Evolutionary conservation across 2,113 vertebrate genomes (phyloP), one percentile per base, ranked within the genome.

Genomic region (Seriola aureovittata): DNA sequence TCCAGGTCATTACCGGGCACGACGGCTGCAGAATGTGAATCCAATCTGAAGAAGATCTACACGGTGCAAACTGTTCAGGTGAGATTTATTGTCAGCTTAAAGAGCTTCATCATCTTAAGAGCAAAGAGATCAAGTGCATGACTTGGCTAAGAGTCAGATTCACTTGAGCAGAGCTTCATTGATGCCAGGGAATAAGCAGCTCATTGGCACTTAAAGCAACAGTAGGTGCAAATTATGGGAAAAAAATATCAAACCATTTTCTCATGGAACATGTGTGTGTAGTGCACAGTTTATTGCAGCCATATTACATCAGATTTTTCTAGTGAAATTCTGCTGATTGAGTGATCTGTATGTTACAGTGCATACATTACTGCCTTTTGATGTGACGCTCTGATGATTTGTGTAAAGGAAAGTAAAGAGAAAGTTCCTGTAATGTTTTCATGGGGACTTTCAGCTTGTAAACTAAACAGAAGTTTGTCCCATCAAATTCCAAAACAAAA

Each of bases 1-100:
- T 77, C 38, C 40, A 99, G 98, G 91, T 99, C 98, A 0, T 96
- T 98, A 80, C 98, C 98, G 12, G 98, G 98, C 48, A 96, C 97
- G 0, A 99, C 98, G 5, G 97, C 97, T 0, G 97, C 97, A 40
- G 95, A 99, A 92, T 99, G 96, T 66, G 98, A 97, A 23, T 99
- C 96, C 1, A 98, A 97, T 71, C 91, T 99, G 90, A 99, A 97
- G 96, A 99, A 97, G 92, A 99, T 99, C 92, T 99, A 99, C 81
- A 97, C 96, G 0, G 98, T 98, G 17, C 96, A 97, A 25, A 98
- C 96, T 34, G 96, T 99, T 13, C 98, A 99, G 97, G 98, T 99
- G 80, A 95, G 92, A 40, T 54, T 50, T 48, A 11, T 32, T 1
- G 2, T 62, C 58, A 0, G 48, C 42, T 55, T 48, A 32, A 76